A percentile compares a stretch with the other conserved stretches of the same genome.
phyloP scores from a whole-genome alignment of 2,797 vertebrate species.

The Poecilia velifera region DNA sequence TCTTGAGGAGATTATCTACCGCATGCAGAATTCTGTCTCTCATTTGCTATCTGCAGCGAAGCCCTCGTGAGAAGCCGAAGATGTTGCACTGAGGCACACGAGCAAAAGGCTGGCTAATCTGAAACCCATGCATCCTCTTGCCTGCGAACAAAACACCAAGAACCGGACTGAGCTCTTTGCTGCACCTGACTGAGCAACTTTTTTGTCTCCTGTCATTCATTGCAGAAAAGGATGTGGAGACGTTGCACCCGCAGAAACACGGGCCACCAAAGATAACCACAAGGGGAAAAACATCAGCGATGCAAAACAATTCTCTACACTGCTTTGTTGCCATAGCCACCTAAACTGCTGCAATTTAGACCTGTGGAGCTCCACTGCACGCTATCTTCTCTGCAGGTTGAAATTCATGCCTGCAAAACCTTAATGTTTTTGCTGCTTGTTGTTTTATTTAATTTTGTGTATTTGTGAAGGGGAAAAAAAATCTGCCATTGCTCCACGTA shows the following conservation, averaged over 20 bases:
- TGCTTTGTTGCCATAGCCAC: conserved; percentile 73
- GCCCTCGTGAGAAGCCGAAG: conserved; percentile 14
- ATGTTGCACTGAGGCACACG: conserved; percentile 30
- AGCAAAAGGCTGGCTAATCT: conserved; percentile 35
- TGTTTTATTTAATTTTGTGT: not conserved
- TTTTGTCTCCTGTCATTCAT: conserved; percentile 30
- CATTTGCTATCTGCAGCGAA: conserved; percentile 36
- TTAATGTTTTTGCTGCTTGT: not conserved
- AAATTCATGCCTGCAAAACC: not conserved
- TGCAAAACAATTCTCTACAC: conserved; percentile 65
- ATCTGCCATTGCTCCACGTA: not conserved
- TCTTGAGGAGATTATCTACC: conserved; percentile 8
- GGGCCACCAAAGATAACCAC: conserved; percentile 61
- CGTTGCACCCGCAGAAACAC: conserved; percentile 59
- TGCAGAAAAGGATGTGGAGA: conserved; percentile 63
- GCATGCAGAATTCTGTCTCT: conserved; percentile 10
- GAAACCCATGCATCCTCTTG: conserved; percentile 34
- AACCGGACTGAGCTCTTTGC: conserved; percentile 24
- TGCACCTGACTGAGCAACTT: conserved; percentile 8
- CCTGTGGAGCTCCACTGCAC: conserved; percentile 34
- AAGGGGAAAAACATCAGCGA: conserved; percentile 56
- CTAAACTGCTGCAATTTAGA: conserved; percentile 56
- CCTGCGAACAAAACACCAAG: conserved; percentile 29
- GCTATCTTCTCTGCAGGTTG: conserved; percentile 18
- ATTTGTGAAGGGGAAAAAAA: not conserved